Evolutionary conservation across 2,113 vertebrate species (phyloP).

Genomic region (Cairina moschata): DNA sequence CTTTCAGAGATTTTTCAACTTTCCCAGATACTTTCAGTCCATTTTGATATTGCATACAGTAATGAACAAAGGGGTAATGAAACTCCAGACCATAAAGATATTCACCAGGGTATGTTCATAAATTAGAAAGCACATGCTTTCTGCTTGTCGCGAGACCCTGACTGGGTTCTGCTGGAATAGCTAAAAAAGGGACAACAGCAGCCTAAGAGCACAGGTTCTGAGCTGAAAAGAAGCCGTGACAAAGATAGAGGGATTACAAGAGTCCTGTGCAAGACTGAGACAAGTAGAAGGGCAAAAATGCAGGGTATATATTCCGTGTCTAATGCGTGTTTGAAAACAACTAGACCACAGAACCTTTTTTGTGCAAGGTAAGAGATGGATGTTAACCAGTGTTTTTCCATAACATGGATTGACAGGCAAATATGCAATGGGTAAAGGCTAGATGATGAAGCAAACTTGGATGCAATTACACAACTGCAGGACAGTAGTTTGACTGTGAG

Average conservation of each 20-base stretch:
- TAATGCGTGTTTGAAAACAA: not conserved
- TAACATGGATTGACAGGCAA: slow-evolving; percentile 2
- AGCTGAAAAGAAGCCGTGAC: not conserved
- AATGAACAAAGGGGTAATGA: not conserved
- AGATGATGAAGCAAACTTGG: slow-evolving; percentile 24
- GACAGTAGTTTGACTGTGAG: slow-evolving; percentile 12
- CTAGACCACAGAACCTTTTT: slow-evolving; percentile 10
- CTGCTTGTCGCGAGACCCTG: not conserved
- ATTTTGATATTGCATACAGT: not conserved
- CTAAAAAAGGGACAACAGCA: not conserved
- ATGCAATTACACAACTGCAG: not conserved
- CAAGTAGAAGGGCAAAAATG: not conserved
- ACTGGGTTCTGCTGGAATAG: not conserved
- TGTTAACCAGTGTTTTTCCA: slow-evolving; percentile 1
- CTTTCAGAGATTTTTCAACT: not conserved
- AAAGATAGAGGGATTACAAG: not conserved
- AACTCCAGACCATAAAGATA: not conserved
- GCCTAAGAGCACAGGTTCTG: not conserved
- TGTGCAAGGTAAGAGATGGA: not conserved
- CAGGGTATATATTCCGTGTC: not conserved
- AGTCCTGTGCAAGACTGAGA: not conserved
- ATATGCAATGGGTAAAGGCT: not conserved
- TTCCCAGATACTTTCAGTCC: not conserved
- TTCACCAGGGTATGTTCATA: not conserved
- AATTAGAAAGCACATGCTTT: not conserved